These are phyloP conservation scores for Stomorhina lunata DNA, from an alignment of 2,888 invertebrate genomes.

Conservation along the genomic window DNA sequence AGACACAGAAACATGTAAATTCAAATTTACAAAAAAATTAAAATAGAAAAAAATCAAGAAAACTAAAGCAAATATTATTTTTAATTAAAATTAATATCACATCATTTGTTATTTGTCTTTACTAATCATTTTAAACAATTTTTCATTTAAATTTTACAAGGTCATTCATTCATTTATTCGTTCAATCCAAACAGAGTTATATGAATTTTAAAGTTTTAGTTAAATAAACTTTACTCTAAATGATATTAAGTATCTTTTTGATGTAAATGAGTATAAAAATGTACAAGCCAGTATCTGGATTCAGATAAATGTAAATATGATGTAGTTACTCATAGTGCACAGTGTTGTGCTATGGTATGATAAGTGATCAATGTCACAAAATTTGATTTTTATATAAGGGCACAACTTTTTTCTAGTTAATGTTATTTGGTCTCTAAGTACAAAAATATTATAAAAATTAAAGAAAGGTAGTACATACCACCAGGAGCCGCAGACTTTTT, in stretches of 20 bases:
- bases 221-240: not conserved
- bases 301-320: not conserved
- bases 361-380: no score
- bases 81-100: conserved; percentile 61
- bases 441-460: no score
- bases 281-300: not conserved
- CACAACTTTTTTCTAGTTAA: no score
- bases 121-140: conserved; percentile 54
- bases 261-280: not conserved
- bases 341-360: no score
- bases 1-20: conserved; percentile 2
- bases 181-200: conserved; percentile 14
- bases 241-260: conserved; percentile 4
- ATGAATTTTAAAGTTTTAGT: no score
- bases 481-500: no score
- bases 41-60: not conserved
- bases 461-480: no score
- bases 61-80: conserved; percentile 5
- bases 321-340: no score
- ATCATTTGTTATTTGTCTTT: conserved; percentile 58
- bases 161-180: conserved; percentile 32
- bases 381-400: no score
- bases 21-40: not conserved
- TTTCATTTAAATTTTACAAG: conserved; percentile 56
- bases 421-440: no score